These are phyloP conservation scores for Bujurquina vittata DNA, from an alignment of 2,113 vertebrate species.

Conservation along the genomic window DNA sequence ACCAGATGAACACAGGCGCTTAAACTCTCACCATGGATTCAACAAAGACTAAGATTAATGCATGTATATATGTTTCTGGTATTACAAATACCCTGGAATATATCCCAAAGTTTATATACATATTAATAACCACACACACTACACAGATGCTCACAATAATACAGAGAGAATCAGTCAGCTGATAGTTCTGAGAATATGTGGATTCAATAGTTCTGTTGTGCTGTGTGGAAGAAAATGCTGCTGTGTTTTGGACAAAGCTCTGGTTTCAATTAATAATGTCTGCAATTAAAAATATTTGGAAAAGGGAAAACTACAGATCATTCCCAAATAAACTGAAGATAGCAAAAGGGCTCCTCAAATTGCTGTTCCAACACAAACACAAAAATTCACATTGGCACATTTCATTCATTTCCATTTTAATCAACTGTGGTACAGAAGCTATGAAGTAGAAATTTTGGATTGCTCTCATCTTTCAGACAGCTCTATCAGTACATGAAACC, in stretches of 20 bases:
- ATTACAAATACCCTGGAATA: not conserved
- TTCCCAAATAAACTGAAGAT: not conserved
- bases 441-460: conserved; percentile 11
- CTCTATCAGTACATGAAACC: conserved; percentile 6
- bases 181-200: not conserved
- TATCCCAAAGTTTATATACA: not conserved
- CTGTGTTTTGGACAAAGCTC: not conserved
- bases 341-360: not conserved
- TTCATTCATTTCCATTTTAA: not conserved
- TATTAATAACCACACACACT: not conserved
- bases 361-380: not conserved
- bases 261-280: not conserved
- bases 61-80: not conserved
- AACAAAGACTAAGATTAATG: not conserved
- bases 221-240: not conserved
- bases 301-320: not conserved
- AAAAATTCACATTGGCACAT: conserved; percentile 30
- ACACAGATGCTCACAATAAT: not conserved
- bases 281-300: not conserved
- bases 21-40: not conserved
- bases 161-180: not conserved
- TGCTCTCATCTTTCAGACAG: not conserved
- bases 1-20: conserved; percentile 21
- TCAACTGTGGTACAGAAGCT: not conserved
- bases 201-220: not conserved